Evolutionary conservation across 2,888 invertebrate species (phyloP), one percentile per base, ranked within the genome.

Genomic region (Carcina quercana): DNA sequence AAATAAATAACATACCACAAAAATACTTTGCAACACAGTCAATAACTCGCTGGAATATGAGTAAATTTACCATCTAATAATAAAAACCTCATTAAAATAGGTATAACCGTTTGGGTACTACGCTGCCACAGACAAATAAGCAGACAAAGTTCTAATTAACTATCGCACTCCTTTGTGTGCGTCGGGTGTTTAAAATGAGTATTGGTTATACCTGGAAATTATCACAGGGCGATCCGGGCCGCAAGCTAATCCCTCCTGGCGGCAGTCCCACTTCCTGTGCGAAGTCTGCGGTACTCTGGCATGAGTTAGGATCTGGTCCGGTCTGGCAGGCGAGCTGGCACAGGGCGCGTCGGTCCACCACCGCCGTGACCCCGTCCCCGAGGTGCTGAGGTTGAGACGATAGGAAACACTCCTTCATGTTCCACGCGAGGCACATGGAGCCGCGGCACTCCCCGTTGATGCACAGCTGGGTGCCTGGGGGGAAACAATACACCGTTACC

Each of bases 281-380:
- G 72, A 96, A 94, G 68, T 95, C 95, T 28, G 94, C 94, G 2
- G 96, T 96, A 62, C 95, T 95, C 40, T 91, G 87, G 60, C 96
- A 96, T 3, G 91, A 88, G 50, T 86, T 82, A 1, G 86, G 76
- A 47, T 90, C 89, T 10, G 91, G 90, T 14, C 93, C 93, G 55
- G 91, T 92, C 78, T 95, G 94, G 70, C 99, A 99, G n/a, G 98
- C 98, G 43, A 99, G 87, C 73, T 97, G 97, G 83, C 99, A 99
- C 34, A 98, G 86, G 61, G 92, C 90, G 41, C 95, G 86, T 52
- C 95, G 91, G 74, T 95, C 89, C 34, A 91, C 91, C 40, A 91
- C 91, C 5, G 79, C 74, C 2, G 68, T 68, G 25, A 78, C 79
- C 12, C 79, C 80, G 43, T 73, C 80, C 10, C 75, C 70, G 5